Conservation (phyloP, 2,797 vertebrate genomes). For the Coranthus polyacanthus region DNA sequence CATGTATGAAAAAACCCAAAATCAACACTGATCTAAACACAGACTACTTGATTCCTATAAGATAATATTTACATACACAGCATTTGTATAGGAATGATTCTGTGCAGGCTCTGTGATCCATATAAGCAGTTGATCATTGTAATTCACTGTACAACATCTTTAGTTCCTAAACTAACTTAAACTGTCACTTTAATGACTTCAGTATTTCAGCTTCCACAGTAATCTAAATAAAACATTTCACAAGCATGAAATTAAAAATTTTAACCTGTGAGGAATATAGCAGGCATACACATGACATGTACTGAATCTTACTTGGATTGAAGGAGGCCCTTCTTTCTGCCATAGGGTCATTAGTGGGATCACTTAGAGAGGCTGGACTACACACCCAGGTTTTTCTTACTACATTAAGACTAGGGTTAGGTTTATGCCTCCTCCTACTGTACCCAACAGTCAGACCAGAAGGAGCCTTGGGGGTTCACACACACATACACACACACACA, state of each 20-base stretch:
- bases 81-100: too few species aligned
- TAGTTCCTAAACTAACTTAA: too few species aligned
- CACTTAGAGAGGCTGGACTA: background rate
- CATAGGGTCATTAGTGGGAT: constrained; percentile 11
- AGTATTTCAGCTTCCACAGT: background rate
- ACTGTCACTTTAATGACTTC: background rate
- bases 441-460: constrained; percentile 10
- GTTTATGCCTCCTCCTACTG: constrained; percentile 16
- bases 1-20: too few species aligned
- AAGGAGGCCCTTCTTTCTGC: background rate
- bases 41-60: too few species aligned
- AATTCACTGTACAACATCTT: too few species aligned
- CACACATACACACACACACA: constrained; percentile 6
- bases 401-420: too few species aligned
- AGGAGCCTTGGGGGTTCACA: constrained; percentile 9
- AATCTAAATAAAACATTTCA: background rate
- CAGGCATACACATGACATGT: background rate
- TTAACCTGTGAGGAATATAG: background rate
- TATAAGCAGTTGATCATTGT: too few species aligned
- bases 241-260: background rate
- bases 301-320: background rate
- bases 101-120: too few species aligned
- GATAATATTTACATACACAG: too few species aligned
- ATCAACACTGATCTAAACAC: too few species aligned
- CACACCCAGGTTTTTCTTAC: constrained; percentile 3